Percentiles rank a stretch among this genome's conserved stretches.
phyloP scores from a whole-genome alignment of 2,797 vertebrate genomes.

The Alauda arvensis region DNA sequence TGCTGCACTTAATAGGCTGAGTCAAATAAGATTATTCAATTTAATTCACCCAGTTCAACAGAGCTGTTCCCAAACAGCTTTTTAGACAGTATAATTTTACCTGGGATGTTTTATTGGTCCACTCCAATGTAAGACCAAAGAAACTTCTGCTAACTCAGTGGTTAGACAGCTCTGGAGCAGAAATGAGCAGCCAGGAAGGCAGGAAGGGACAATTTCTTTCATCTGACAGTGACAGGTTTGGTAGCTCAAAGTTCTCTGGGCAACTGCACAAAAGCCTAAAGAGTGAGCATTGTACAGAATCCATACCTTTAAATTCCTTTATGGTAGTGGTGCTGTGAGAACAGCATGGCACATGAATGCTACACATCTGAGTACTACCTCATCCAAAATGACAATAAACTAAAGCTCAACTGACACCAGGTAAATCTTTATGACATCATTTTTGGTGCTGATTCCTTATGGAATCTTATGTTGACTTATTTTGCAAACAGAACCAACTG shows the following conservation, averaged over 20 bases:
- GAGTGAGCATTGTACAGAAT: not conserved
- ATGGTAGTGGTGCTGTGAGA: not conserved
- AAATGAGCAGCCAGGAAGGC: not conserved
- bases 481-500: not conserved
- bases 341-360: accelerated
- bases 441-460: not conserved
- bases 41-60: not conserved
- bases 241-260: not conserved
- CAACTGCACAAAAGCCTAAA: not conserved
- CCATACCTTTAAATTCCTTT: not conserved
- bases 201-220: not conserved
- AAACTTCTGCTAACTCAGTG: not conserved
- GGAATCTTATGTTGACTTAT: not conserved
- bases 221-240: accelerated
- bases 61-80: not conserved
- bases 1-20: not conserved
- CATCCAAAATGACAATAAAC: not conserved
- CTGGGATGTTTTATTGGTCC: accelerated
- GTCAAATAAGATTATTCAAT: not conserved
- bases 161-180: not conserved
- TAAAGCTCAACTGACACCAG: not conserved
- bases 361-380: not conserved
- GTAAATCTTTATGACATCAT: not conserved
- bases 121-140: not conserved
- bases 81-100: not conserved